Evolutionary conservation across 2,797 vertebrate genomes (phyloP).

Genomic region (Anniella stebbinsi): DNA sequence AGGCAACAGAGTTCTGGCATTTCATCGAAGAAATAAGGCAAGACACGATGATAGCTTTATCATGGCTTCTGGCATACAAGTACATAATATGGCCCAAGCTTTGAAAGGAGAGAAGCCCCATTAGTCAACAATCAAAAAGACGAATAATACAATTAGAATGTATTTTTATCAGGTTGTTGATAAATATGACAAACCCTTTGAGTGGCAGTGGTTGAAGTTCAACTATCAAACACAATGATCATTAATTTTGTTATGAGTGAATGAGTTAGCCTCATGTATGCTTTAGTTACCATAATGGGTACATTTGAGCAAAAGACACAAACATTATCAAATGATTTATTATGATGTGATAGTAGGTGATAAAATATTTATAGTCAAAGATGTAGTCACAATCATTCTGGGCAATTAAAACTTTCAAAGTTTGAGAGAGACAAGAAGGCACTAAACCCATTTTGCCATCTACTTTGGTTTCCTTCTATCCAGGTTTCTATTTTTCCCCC

Average conservation of each 20-base stretch:
- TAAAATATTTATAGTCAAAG: constrained; percentile 71
- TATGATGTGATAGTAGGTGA: constrained; percentile 61
- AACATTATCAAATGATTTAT: constrained; percentile 70
- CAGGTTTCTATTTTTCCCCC: constrained; percentile 11
- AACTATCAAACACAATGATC: constrained; percentile 20
- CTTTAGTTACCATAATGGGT: constrained; percentile 61
- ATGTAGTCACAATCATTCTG: constrained; percentile 61
- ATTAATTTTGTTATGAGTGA: constrained; percentile 38
- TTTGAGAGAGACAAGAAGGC: constrained; percentile 39
- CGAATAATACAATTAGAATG: constrained; percentile 16
- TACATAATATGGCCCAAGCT: constrained; percentile 10
- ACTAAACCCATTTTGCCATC: constrained; percentile 38
- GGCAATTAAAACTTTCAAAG: constrained; percentile 70
- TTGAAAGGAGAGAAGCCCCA: not conserved
- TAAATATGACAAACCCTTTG: not conserved
- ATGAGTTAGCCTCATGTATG: constrained; percentile 45
- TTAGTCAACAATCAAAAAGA: not conserved
- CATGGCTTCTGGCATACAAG: not conserved
- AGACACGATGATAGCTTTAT: not conserved
- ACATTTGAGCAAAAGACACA: constrained; percentile 69
- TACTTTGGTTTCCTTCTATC: constrained; percentile 61
- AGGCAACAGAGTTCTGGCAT: not conserved
- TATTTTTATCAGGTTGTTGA: constrained; percentile 20
- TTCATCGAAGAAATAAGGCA: not conserved
- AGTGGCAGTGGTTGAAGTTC: constrained; percentile 17